Evolutionary conservation across 2,797 vertebrate species (phyloP), one percentile per base, ranked within the genome.

Genomic region (Iguana delicatissima): DNA sequence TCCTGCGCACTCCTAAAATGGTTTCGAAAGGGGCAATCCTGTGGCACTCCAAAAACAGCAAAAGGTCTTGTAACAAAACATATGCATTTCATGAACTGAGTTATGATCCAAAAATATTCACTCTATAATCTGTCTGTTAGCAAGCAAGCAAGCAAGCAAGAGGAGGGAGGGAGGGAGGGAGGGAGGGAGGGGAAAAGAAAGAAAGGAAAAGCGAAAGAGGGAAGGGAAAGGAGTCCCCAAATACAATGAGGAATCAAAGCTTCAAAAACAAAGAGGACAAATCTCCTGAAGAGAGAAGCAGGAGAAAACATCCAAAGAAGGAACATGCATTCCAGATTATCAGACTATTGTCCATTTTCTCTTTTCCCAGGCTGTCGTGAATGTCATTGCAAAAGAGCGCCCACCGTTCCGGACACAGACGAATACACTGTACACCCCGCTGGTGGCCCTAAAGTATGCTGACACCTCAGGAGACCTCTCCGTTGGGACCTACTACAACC

Each of bases 401-500:
- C 99, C 99, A 0, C 97, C 98, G 24, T 98, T 99, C 95, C 98
- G 98, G 85, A 98, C 97, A 42, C 98, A 99, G 93, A 99, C 99
- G 92, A 99, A 99, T 92, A 42, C 86, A 84, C 98, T 98, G 80
- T 99, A 99, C 96, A 97, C 97, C 0, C 98, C 98, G 0, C 96
- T 99, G 85, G 98, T 98, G 4, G 98, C 98, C 50, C 96, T 99
- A 95, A 99, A 98, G 94, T 98, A 98, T 0, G 96, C 98, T 0
- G 98, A 99, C 77, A 98, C 99, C 94, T 98, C 98, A 0, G 98
- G 98, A 2, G 96, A 97, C 67, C 96, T 99, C 86, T 99, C 99
- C 0, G 97, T 99, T 72, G 95, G 97, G 92, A 96, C 97, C 85
- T 97, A 98, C 95, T 98, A 99, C 97, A 96, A 97, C 89, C 96